Conservation (phyloP, 2,797 vertebrate genomes). For the Coluber constrictor region DNA sequence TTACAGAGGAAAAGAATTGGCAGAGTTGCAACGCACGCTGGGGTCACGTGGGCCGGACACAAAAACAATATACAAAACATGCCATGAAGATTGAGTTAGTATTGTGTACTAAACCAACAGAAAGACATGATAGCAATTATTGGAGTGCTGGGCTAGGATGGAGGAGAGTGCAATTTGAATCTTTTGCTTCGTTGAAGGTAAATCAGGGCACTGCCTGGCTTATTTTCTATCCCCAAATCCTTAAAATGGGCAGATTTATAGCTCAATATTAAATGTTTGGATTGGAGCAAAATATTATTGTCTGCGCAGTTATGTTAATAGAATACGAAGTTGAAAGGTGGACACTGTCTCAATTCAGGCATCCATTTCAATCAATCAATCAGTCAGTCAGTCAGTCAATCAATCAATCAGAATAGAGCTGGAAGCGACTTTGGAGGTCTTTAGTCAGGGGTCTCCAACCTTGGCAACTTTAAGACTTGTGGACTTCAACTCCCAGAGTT, state of each 20-base stretch:
- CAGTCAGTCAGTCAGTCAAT: no score
- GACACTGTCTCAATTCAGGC: background rate
- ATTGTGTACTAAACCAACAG: background rate
- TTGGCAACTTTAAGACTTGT: no score
- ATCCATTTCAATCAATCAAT: background rate
- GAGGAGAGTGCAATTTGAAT: background rate
- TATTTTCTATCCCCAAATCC: background rate
- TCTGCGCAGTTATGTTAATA: background rate
- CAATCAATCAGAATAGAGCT: no score
- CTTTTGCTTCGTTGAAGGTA: background rate
- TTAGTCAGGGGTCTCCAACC: no score
- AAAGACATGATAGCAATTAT: background rate
- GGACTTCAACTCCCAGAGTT: no score
- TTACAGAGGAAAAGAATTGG: constrained; percentile 4
- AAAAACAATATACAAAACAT: background rate
- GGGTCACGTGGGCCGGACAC: background rate
- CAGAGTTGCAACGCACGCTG: background rate
- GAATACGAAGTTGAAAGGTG: background rate
- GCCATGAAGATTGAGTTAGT: background rate
- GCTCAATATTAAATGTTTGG: background rate
- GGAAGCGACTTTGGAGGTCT: no score
- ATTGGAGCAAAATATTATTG: background rate
- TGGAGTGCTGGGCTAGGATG: background rate
- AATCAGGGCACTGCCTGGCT: background rate
- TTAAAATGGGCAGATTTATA: background rate